Evolutionary conservation across 1,140 invertebrate genomes (phyloP).

Genomic region (Laodelphax striatellus): DNA sequence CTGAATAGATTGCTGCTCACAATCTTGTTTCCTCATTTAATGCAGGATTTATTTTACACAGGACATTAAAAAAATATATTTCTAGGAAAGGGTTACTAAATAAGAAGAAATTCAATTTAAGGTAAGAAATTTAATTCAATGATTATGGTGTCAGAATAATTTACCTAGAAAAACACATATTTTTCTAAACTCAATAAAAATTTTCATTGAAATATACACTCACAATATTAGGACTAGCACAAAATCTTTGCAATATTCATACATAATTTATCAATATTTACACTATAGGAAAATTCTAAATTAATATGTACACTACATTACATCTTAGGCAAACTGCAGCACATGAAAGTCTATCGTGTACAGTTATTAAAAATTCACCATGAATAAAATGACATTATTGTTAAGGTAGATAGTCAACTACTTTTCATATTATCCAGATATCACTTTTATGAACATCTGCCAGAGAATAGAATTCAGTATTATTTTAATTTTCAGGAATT

Average conservation of each 20-base stretch:
- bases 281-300: neutral
- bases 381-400: too few species aligned
- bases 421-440: too few species aligned
- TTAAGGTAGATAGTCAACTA: too few species aligned
- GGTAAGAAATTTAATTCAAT: conserved; percentile 16
- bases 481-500: too few species aligned
- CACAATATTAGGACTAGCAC: conserved; percentile 16
- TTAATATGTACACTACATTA: neutral
- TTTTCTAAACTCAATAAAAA: conserved; percentile 12
- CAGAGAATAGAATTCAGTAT: too few species aligned
- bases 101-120: neutral
- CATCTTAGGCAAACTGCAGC: neutral
- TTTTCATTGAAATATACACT: conserved; percentile 15
- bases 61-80: too few species aligned
- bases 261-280: conserved; percentile 7
- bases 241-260: conserved; percentile 18
- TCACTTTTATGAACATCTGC: too few species aligned
- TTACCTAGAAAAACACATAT: conserved; percentile 16
- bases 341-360: neutral
- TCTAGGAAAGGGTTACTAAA: too few species aligned
- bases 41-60: too few species aligned
- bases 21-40: too few species aligned
- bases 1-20: too few species aligned
- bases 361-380: too few species aligned
- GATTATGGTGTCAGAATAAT: conserved; percentile 17